phyloP scores from a whole-genome alignment of 2,113 vertebrate genomes.

The Grus americana region DNA sequence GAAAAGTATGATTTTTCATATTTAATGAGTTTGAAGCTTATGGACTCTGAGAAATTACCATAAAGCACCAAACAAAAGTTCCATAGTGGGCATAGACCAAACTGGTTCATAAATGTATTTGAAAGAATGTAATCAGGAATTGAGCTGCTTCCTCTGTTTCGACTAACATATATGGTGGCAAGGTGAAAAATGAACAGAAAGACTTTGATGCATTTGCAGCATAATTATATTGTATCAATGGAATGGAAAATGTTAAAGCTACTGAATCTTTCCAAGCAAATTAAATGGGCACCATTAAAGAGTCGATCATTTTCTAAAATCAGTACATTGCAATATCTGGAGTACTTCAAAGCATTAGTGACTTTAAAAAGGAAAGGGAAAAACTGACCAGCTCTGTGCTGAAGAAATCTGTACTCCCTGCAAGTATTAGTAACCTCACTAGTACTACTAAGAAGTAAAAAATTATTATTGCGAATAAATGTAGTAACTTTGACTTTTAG shows the following conservation, averaged over 20 bases:
- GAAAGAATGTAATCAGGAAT: background rate
- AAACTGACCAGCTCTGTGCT: background rate
- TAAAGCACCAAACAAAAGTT: background rate
- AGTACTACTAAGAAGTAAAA: background rate
- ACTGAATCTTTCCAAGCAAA: background rate
- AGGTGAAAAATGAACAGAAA: background rate
- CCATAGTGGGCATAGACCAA: background rate
- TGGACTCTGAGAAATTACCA: background rate
- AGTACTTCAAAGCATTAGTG: background rate
- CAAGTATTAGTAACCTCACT: background rate
- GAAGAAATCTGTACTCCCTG: background rate
- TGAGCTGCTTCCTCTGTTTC: background rate
- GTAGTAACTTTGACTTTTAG: background rate
- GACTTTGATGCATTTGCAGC: background rate
- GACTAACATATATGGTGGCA: background rate
- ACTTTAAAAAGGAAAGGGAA: background rate
- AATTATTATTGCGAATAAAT: background rate
- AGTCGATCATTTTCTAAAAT: constrained; percentile 4
- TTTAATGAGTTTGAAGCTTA: background rate
- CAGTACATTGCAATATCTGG: background rate
- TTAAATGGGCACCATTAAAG: constrained; percentile 9
- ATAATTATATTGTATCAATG: background rate
- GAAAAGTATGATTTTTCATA: background rate
- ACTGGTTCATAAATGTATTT: background rate
- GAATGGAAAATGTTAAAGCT: background rate